Evolutionary conservation across 2,888 invertebrate genomes (phyloP), one percentile per base, ranked within the genome.

Genomic region (Eupithecia exiguata): DNA sequence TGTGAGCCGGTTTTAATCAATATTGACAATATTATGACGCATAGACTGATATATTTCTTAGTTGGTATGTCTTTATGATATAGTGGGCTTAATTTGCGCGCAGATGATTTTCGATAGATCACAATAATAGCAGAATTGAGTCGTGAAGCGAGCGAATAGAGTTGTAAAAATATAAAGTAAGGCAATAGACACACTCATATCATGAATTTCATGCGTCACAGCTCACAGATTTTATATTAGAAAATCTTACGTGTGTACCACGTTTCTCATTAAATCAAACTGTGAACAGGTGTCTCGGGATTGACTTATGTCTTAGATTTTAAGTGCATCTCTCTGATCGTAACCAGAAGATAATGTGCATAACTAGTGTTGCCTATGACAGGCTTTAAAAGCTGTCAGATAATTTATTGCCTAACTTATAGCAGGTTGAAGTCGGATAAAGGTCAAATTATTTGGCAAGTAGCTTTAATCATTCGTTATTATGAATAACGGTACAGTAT

Each of bases 71-170:
- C 58, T 58, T 62, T 18, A 62, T 75, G 71, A 43, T 67, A 43
- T 63, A 67, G 69, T 73, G 69, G 53, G 58, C 38, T 65, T 46
- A 70, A 58, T 69, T 21, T 62, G 49, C 65, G 68, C 53, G 53
- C 69, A 67, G 73, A 66, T 76, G 70, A 79, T 81, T 80, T 81
- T 79, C 78, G 81, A 82, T 86, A 84, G 84, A 80, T 78, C 77
- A 80, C 81, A 85, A 84, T 83, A n/a, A 78, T 79, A 78, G 81
- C 81, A 84, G 79, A 84, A 87, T 86, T 84, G 84, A 82, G 83
- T 82, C 79, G 81, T 84, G 79, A 81, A 78, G 79, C 82, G 81
- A 79, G 69, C 81, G 81, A 78, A 72, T 76, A 73, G 77, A 74
- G 75, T 78, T 78, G 72, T 77, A 72, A 76, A 71, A 18, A 63